Evolutionary conservation across 2,113 vertebrate genomes (phyloP).

Genomic region (Neotoma lepida): DNA sequence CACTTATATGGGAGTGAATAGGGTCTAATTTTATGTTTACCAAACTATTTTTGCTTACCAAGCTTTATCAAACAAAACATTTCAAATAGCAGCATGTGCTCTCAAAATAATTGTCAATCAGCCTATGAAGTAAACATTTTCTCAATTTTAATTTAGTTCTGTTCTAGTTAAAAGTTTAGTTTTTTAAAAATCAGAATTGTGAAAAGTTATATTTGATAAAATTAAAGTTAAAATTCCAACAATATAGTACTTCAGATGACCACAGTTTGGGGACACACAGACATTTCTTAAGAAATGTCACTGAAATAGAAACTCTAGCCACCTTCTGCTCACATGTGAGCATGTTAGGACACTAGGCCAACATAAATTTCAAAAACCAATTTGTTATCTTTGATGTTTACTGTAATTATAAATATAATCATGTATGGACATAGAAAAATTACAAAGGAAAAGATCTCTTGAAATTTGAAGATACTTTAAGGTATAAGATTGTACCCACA

Average conservation of each 20-base stretch:
- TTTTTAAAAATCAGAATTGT: background rate
- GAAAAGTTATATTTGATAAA: background rate
- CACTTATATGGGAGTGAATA: conserved; percentile 45
- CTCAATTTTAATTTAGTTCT: background rate
- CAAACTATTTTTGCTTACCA: background rate
- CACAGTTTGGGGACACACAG: background rate
- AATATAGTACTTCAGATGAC: background rate
- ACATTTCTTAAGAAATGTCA: background rate
- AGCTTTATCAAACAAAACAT: background rate
- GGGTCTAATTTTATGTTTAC: background rate
- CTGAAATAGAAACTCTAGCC: conserved; percentile 5
- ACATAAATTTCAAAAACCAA: background rate
- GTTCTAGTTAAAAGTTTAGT: background rate
- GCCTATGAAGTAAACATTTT: background rate
- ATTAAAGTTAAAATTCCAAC: conserved; percentile 2
- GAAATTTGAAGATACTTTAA: conserved; percentile 25
- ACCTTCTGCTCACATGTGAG: background rate
- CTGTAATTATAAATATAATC: background rate
- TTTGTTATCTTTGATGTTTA: background rate
- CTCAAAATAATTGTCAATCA: conserved; percentile 3
- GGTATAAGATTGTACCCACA: background rate
- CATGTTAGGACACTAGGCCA: background rate
- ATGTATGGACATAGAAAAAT: background rate
- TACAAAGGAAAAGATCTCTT: background rate
- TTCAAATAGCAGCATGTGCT: background rate